These are phyloP conservation scores for Characodon lateralis DNA, from an alignment of 2,797 vertebrate genomes.

Conservation along the genomic window DNA sequence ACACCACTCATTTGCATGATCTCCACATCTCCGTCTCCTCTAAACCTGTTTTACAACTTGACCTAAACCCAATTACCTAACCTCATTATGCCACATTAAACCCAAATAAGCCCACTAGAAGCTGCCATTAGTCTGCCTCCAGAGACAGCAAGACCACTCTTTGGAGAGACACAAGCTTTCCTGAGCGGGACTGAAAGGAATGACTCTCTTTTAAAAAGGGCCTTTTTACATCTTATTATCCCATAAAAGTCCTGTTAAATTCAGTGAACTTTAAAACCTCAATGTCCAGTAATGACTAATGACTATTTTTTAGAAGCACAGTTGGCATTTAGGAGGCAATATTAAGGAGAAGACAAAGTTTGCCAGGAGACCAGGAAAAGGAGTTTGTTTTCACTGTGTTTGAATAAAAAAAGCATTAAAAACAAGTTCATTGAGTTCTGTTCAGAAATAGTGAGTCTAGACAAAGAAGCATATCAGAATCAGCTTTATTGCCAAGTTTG, in stretches of 20 bases:
- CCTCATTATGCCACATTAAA: conserved; percentile 86
- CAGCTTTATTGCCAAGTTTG: too few species aligned
- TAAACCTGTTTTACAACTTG: conserved; percentile 84
- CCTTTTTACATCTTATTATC: conserved; percentile 79
- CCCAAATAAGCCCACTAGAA: conserved; percentile 82
- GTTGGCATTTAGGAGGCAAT: conserved; percentile 56
- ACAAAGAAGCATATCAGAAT: not conserved
- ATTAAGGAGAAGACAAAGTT: conserved; percentile 54
- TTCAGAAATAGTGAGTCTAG: not conserved
- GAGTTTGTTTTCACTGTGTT: conserved; percentile 12
- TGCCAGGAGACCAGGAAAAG: conserved; percentile 30
- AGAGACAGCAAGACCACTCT: conserved; percentile 73
- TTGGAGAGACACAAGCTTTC: conserved; percentile 71
- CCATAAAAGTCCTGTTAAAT: conserved; percentile 84
- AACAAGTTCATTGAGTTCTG: not conserved
- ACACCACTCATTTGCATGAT: conserved; percentile 78
- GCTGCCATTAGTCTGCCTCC: conserved; percentile 77
- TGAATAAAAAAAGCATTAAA: conserved; percentile 19
- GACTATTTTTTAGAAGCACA: conserved; percentile 62
- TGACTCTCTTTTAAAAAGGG: conserved; percentile 74
- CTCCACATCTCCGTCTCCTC: conserved; percentile 74
- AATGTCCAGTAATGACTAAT: conserved; percentile 71
- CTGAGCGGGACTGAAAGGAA: conserved; percentile 74
- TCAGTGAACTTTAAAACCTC: conserved; percentile 81
- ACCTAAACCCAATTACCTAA: conserved; percentile 84